Conservation (phyloP, 2,797 vertebrate species). For the Notolepis coatsorum region DNA sequence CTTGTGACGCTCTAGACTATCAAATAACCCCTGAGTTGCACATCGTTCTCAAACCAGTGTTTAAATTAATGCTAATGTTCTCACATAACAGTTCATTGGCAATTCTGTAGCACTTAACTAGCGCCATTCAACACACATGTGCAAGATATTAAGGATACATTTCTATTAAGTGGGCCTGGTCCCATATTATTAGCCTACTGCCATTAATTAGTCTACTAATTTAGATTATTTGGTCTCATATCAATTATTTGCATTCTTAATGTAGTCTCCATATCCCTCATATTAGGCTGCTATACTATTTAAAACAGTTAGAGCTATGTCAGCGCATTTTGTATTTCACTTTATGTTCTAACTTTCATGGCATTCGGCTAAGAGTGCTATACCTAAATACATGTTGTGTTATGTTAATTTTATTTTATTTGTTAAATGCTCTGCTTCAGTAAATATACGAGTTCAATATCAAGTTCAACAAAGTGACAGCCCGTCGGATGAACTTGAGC, state of each 20-base stretch:
- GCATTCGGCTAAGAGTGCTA: background rate
- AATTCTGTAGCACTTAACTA: constrained; percentile 43
- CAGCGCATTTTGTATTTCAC: constrained; percentile 4
- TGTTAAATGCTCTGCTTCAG: constrained; percentile 4
- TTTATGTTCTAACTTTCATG: background rate
- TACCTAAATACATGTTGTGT: background rate
- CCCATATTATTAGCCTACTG: background rate
- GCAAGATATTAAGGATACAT: constrained; percentile 29
- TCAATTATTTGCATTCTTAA: constrained; percentile 1
- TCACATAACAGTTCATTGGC: constrained; percentile 75
- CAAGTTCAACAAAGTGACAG: constrained; percentile 68
- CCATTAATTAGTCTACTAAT: background rate
- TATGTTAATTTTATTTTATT: constrained; percentile 14
- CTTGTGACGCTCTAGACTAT: constrained; percentile 58
- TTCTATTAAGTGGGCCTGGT: background rate
- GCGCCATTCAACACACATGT: constrained; percentile 43
- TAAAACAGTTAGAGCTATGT: background rate
- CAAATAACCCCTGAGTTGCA: constrained; percentile 72
- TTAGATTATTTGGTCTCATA: background rate
- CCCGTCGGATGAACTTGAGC: constrained; percentile 65
- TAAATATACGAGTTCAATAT: constrained; percentile 69
- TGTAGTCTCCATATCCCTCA: background rate
- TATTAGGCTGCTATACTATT: constrained; percentile 1
- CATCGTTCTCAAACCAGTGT: constrained; percentile 67
- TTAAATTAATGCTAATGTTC: constrained; percentile 67